These are phyloP conservation scores for Scolopax mira DNA, from an alignment of 2,113 vertebrate species.

Conservation along the genomic window DNA sequence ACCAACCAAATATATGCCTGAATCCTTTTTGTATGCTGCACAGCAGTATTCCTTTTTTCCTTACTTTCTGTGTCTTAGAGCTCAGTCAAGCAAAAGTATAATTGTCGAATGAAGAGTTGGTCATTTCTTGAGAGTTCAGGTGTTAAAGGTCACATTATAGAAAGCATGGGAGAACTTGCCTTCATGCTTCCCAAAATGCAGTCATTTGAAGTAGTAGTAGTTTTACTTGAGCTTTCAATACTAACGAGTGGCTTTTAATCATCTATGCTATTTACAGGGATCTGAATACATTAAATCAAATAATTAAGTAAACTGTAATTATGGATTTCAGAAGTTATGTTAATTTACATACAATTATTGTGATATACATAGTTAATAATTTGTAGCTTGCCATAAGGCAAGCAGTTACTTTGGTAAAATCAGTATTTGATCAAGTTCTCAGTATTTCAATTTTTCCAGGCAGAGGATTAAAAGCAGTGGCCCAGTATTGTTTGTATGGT, in stretches of 20 bases:
- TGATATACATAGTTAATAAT: conserved; percentile 32
- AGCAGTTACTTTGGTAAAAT: not conserved
- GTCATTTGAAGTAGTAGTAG: not conserved
- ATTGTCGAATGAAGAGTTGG: not conserved
- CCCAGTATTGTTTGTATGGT: not conserved
- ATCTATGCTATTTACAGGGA: not conserved
- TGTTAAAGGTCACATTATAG: not conserved
- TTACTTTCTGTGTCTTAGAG: not conserved
- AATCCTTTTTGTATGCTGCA: not conserved
- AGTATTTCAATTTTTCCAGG: not conserved
- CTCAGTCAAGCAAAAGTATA: not conserved
- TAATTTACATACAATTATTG: conserved; percentile 37
- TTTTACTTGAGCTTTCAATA: not conserved
- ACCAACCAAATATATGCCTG: not conserved
- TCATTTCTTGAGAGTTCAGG: not conserved
- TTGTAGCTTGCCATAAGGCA: not conserved
- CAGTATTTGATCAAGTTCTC: conserved; percentile 4
- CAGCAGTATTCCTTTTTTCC: not conserved
- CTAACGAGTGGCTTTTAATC: not conserved
- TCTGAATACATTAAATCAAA: not conserved
- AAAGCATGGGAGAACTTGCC: not conserved
- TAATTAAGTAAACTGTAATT: not conserved
- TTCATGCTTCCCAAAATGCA: not conserved
- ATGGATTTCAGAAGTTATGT: conserved; percentile 11
- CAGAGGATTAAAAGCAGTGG: not conserved